These are phyloP conservation scores for Lochmaea crataegi DNA, from an alignment of 2,888 invertebrate species.

Conservation along the genomic window DNA sequence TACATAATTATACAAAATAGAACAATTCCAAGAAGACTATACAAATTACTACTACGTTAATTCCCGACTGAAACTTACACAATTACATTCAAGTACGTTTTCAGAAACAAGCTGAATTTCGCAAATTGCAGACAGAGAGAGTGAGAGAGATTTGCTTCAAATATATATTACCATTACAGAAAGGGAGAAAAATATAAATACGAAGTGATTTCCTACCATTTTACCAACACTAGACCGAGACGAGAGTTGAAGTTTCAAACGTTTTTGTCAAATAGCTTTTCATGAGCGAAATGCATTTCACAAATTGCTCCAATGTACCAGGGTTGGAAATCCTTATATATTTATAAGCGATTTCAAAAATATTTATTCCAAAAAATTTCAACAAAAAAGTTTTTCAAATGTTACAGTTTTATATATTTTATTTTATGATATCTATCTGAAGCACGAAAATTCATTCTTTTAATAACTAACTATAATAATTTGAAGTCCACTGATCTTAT, in stretches of 20 bases:
- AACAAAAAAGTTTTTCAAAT: background rate
- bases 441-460: too few species aligned
- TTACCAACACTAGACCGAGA: constrained; percentile 18
- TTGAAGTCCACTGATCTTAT: too few species aligned
- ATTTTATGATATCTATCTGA: too few species aligned
- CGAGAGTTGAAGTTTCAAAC: constrained; percentile 25
- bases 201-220: constrained; percentile 34
- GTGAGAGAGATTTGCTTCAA: constrained; percentile 27
- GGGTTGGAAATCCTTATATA: constrained; percentile 7
- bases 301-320: constrained; percentile 24
- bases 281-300: constrained; percentile 27
- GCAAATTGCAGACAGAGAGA: constrained; percentile 35
- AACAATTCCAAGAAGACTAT: constrained; percentile 51
- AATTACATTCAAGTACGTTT: constrained; percentile 51
- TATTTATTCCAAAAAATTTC: background rate
- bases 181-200: constrained; percentile 37
- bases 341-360: background rate
- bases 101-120: constrained; percentile 40
- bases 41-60: constrained; percentile 52
- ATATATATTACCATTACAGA: constrained; percentile 34
- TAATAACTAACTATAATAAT: too few species aligned
- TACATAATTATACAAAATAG: constrained; percentile 54
- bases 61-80: constrained; percentile 52
- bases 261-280: constrained; percentile 34
- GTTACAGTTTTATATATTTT: background rate